phyloP scores from a whole-genome alignment of 2,797 vertebrate genomes.

The Melopsittacus undulatus region DNA sequence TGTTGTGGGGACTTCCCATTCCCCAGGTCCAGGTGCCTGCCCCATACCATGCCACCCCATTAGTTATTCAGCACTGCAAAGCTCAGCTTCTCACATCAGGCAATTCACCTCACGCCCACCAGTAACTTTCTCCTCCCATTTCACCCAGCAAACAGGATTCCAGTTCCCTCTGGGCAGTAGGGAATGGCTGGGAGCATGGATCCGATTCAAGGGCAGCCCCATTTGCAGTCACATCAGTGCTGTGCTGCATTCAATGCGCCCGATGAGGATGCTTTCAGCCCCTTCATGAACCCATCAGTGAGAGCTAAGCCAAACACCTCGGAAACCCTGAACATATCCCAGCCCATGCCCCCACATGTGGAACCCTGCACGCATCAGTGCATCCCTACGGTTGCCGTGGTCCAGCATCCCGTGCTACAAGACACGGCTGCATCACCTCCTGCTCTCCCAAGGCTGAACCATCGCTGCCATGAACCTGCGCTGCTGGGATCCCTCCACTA shows the following conservation, averaged over 20 bases:
- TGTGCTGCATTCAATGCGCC: fast-evolving
- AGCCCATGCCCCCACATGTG: neutral
- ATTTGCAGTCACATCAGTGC: fast-evolving
- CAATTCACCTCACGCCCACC: neutral
- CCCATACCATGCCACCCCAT: neutral
- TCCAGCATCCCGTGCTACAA: neutral
- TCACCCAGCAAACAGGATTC: neutral
- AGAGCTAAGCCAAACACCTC: neutral
- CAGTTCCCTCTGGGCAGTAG: neutral
- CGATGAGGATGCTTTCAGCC: fast-evolving
- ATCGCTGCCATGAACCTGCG: neutral
- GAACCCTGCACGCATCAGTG: neutral
- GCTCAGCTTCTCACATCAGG: neutral
- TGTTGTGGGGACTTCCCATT: neutral
- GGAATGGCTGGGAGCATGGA: neutral
- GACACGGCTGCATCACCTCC: neutral
- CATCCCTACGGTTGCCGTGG: fast-evolving
- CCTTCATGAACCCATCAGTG: neutral
- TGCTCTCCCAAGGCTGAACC: neutral
- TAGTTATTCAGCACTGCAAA: neutral
- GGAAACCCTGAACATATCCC: neutral
- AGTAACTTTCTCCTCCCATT: fast-evolving
- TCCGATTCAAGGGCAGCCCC: neutral
- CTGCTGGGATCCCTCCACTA: neutral
- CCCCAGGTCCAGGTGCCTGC: neutral